Evolutionary conservation across 2,888 invertebrate genomes (phyloP), one percentile per base, ranked within the genome.

Genomic region (Troides oblongomaculatus): DNA sequence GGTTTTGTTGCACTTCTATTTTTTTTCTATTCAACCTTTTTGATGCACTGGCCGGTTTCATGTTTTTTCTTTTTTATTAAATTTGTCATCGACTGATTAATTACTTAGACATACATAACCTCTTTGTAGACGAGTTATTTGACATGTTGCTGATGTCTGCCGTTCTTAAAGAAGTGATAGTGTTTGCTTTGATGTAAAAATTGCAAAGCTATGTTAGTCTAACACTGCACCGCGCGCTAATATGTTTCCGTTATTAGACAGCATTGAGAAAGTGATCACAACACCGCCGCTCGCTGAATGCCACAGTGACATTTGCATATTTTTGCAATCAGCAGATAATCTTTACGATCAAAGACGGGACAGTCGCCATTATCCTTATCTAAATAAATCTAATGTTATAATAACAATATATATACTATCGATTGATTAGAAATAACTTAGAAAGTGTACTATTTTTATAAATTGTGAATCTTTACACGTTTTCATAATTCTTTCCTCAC

Each of bases 191-290:
- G 14, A 46, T 46, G 14, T 46, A 46, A 14, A 46, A 46, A 1
- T 46, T 12, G 14, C 14, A 30, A 14, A 46, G 1, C 39, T 39
- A 39, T 1, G 39, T 14, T 12, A 46, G 46, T 46, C 14, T 14
- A 14, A 12, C 5, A 0, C 21, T 18, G 39, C 5, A 0, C 21
- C 10, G 39, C 30, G n/a, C 62, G 14, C 10, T 57, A n/a, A n/a
- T 68, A 10, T 58, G n/a, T 56, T 23, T 43, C n/a, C n/a, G 10
- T 36, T 61, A 23, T 58, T 63, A 30, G 57, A 25, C 6, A 36
- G 21, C 43, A 10, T 50, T 62, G 83, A 77, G 84, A 85, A 85
- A 85, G 84, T 82, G 74, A 75, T 81, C 79, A 75, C 75, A 72
- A 76, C 80, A 80, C 76, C 77, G 77, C 78, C 78, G 72, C 76